These are phyloP conservation scores for Anoplopoma fimbria DNA, from an alignment of 2,113 vertebrate species.

Conservation along the genomic window DNA sequence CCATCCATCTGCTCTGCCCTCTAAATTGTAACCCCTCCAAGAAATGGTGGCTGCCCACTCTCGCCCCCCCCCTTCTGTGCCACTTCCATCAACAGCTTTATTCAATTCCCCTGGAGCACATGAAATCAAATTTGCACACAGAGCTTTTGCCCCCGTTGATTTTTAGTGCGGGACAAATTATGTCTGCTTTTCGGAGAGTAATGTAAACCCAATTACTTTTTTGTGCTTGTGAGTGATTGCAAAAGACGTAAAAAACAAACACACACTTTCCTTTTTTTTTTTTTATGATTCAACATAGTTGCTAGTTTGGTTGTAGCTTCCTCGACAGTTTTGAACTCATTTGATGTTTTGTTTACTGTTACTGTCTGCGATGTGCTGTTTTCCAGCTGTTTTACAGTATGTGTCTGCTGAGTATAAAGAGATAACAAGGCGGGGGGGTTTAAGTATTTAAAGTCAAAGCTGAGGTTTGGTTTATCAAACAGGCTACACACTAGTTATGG, in stretches of 20 bases:
- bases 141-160: constrained; percentile 47
- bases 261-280: not conserved
- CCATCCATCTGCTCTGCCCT: constrained; percentile 74
- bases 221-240: constrained; percentile 24
- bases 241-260: not conserved
- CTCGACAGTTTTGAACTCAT: constrained; percentile 8
- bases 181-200: constrained; percentile 38
- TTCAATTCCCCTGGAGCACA: constrained; percentile 57
- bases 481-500: rapidly evolving
- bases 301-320: constrained; percentile 6
- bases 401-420: constrained; percentile 8
- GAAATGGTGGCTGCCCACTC: constrained; percentile 41
- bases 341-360: constrained; percentile 29
- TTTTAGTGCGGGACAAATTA: constrained; percentile 49
- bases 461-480: constrained; percentile 31
- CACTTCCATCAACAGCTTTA: constrained; percentile 60
- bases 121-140: constrained; percentile 56
- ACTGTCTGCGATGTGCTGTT: not conserved
- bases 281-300: constrained; percentile 1
- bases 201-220: constrained; percentile 43
- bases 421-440: constrained; percentile 29
- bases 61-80: constrained; percentile 38
- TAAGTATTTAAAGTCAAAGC: constrained; percentile 4
- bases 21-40: constrained; percentile 73
- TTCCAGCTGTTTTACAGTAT: not conserved